Conservation (phyloP, 1,140 invertebrate species). For the Achroia grisella region DNA sequence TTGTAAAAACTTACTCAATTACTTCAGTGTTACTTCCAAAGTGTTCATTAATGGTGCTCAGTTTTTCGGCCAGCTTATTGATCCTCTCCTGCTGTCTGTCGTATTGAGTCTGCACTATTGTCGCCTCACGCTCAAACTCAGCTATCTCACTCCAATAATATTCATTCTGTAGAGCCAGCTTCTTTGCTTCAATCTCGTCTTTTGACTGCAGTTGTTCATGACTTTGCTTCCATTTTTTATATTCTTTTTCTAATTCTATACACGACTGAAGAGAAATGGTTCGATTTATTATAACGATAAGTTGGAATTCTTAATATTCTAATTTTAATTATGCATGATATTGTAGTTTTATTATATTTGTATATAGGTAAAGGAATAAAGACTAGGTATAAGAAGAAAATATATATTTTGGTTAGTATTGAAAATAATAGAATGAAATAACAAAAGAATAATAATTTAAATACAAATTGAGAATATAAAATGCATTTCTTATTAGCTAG, state of each 20-base stretch:
- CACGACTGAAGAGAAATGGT: slow-evolving; percentile 48
- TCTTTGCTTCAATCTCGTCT: slow-evolving; percentile 67
- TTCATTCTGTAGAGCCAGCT: slow-evolving; percentile 70
- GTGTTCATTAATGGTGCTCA: slow-evolving; percentile 34
- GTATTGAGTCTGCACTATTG: slow-evolving; percentile 24
- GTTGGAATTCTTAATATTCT: no score
- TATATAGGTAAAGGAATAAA: no score
- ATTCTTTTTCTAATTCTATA: slow-evolving; percentile 65
- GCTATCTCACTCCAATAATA: slow-evolving; percentile 61
- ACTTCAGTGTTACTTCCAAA: slow-evolving; percentile 27
- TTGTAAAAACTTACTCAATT: slow-evolving; percentile 38
- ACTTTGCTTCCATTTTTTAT: slow-evolving; percentile 70
- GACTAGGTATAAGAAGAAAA: no score
- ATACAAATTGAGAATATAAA: no score
- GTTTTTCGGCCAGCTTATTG: slow-evolving; percentile 35
- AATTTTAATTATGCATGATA: no score
- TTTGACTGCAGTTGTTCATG: slow-evolving; percentile 74
- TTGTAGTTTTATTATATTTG: no score
- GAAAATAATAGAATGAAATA: no score
- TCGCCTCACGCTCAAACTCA: slow-evolving; percentile 39
- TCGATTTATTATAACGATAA: not conserved
- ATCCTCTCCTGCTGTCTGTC: slow-evolving; percentile 37
- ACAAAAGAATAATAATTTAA: no score
- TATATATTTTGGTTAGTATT: no score
- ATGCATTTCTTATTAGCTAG: no score